Base-by-base conservation (phyloP, 2,888 invertebrate genomes). In the Pammene aurita region DNA sequence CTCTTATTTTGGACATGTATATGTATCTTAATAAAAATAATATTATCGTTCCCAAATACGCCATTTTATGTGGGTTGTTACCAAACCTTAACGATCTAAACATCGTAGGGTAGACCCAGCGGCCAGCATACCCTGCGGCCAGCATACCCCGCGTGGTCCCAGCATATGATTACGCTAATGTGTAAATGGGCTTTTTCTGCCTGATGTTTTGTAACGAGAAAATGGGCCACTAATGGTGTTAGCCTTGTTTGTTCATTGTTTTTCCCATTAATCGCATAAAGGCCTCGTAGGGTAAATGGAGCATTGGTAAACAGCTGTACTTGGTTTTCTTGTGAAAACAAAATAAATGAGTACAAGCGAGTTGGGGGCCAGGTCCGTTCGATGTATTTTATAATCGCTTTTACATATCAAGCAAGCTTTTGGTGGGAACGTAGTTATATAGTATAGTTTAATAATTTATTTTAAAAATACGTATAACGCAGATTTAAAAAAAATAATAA, bases 221-320 rank as follows among this genome's bases (percentile, higher is more conserved):
- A 65, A 69, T 69, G 64, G 69, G 48, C 44, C 44, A 48, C 65
- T 69, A 65, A 69, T 69, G 69, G 64, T 54, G 52, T 65, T 69
- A 55, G 46, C 48, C 60, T 65, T 64, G 52, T 68, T 67, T 50
- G 42, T 57, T 52, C 44, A 18, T 69, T 69, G 69, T 69, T 69
- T 69, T 65, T 48, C 54, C 14, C 60, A 58, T 64, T 64, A 42
- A 62, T 50, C 61, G 48, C n/a, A 13, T 56, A 56, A 57, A 58
- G 10, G 35, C 44, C 26, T 44, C 7, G 6, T 52, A 18, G 46
- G 35, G 52, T 54, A 64, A 58, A 68, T 46, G 44, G 46, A 62
- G 34, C 56, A n/a, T 41, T 26, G 6, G 9, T n/a, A 44, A 42
- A 58, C 57, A 58, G 16, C 16, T n/a, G n/a, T n/a, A 18, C n/a